Conservation (phyloP, 2,888 invertebrate species). For the Drosophila algonquin region DNA sequence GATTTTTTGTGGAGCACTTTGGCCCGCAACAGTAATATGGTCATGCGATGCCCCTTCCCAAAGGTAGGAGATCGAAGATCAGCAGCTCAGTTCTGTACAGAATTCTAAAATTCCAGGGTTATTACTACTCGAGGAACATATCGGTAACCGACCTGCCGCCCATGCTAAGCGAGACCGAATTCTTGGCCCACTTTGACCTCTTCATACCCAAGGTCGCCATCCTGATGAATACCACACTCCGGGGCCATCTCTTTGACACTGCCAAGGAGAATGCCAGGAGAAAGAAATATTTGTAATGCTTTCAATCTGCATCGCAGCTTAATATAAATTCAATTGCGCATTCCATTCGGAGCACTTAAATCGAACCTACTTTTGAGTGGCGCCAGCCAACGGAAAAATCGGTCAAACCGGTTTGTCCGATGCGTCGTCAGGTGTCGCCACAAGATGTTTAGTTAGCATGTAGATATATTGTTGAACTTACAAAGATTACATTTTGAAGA, state of each 20-base stretch:
- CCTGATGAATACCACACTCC: constrained; percentile 46
- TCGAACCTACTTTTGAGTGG: background rate
- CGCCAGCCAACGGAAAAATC: background rate
- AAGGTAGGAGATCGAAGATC: constrained; percentile 26
- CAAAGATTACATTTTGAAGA: no score
- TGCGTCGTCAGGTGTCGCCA: background rate
- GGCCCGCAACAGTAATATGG: constrained; percentile 13
- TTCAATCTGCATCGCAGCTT: no score
- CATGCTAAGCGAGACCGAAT: constrained; percentile 50
- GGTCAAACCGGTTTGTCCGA: background rate
- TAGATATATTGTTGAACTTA: no score
- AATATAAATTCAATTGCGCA: no score
- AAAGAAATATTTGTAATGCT: constrained; percentile 45
- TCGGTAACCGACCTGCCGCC: constrained; percentile 54
- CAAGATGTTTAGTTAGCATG: background rate
- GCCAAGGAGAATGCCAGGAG: constrained; percentile 44
- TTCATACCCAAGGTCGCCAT: constrained; percentile 39
- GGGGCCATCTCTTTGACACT: constrained; percentile 38
- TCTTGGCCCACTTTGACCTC: constrained; percentile 37
- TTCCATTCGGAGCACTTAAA: no score
- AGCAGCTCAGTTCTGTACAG: background rate
- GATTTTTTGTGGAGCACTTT: constrained; percentile 46
- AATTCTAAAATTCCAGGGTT: constrained; percentile 29
- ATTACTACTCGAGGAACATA: constrained; percentile 50
- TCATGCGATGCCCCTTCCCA: constrained; percentile 52